Evolutionary conservation across 2,113 vertebrate species (phyloP).

Genomic region (Elanoides forficatus): DNA sequence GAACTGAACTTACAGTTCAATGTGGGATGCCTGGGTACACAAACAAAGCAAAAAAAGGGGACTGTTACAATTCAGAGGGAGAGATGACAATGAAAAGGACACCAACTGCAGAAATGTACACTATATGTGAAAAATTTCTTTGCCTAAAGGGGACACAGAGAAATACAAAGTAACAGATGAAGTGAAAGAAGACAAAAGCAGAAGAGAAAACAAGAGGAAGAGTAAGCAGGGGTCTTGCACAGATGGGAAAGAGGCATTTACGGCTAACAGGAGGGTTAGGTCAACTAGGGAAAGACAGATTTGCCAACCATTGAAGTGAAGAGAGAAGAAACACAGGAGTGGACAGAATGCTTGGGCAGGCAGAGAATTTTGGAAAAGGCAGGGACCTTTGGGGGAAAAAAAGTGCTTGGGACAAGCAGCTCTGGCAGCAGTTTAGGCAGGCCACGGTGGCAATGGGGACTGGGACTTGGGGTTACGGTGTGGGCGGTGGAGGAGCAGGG

Average conservation of each 20-base stretch:
- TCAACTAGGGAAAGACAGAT: background rate
- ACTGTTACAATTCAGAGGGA: background rate
- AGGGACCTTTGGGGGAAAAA: background rate
- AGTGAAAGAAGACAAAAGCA: background rate
- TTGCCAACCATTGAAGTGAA: background rate
- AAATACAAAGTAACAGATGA: background rate
- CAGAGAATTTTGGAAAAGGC: background rate
- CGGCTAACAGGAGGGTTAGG: background rate
- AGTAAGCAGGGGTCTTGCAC: background rate
- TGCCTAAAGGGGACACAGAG: background rate
- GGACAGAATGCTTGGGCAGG: background rate
- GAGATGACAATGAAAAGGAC: background rate
- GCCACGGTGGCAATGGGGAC: background rate
- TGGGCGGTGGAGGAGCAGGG: background rate
- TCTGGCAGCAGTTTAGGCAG: background rate
- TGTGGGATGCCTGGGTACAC: background rate
- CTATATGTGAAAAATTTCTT: background rate
- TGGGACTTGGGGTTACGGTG: background rate
- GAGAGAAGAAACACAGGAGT: background rate
- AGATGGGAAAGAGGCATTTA: background rate
- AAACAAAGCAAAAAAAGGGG: background rate
- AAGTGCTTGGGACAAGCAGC: background rate
- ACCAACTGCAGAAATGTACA: background rate
- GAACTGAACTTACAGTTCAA: background rate
- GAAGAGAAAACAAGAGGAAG: background rate